Percentiles rank a stretch among this genome's conserved stretches.
These are phyloP conservation scores for Cydia strobilella DNA, from an alignment of 1,140 invertebrate genomes.

Conservation along the genomic window DNA sequence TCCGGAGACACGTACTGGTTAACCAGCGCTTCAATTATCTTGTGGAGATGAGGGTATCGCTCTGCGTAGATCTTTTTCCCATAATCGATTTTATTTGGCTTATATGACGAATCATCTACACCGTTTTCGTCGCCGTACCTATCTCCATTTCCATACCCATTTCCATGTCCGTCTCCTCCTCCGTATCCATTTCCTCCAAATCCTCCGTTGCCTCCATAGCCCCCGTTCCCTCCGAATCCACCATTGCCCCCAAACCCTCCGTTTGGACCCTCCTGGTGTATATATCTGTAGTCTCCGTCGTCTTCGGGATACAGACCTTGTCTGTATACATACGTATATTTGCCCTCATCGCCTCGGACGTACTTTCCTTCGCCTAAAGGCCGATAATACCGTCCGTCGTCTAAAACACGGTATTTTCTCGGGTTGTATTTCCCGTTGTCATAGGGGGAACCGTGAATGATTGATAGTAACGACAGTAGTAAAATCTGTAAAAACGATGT, in stretches of 20 bases:
- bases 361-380: constrained; percentile 75
- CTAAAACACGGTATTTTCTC: constrained; percentile 51
- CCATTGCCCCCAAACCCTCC: constrained; percentile 61
- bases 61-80: constrained; percentile 60
- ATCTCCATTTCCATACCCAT: constrained; percentile 34
- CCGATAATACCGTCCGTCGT: constrained; percentile 69
- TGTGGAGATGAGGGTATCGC: constrained; percentile 63
- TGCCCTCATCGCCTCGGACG: constrained; percentile 77
- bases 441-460: constrained; percentile 54
- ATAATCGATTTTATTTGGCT: constrained; percentile 56
- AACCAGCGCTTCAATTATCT: constrained; percentile 56
- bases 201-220: constrained; percentile 51
- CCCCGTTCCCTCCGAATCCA: constrained; percentile 40
- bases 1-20: constrained; percentile 60
- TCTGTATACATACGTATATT: constrained; percentile 74
- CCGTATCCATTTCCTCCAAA: constrained; percentile 16
- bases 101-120: constrained; percentile 42
- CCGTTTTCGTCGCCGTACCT: neutral
- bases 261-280: constrained; percentile 65
- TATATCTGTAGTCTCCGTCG: constrained; percentile 75
- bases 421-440: constrained; percentile 70
- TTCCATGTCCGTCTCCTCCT: neutral
- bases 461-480: constrained; percentile 45
- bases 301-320: constrained; percentile 68
- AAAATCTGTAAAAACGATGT: constrained; percentile 34